Evolutionary conservation across 2,797 vertebrate species (phyloP), one percentile per base, ranked within the genome.

Genomic region (Phataginus tricuspis): DNA sequence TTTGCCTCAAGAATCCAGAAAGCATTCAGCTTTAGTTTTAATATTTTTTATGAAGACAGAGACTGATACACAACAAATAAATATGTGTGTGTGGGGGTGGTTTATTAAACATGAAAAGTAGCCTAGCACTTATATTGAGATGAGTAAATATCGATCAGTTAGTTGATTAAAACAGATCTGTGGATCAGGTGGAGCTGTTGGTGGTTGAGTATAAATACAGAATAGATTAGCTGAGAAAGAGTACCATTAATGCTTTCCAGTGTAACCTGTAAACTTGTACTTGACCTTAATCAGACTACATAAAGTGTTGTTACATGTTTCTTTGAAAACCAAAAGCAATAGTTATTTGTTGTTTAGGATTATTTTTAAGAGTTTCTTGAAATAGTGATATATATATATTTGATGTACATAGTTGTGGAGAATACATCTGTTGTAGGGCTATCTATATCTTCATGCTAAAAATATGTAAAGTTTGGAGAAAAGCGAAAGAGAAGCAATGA

Each of bases 1-100:
- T 93, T 96, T 91, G 16, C 63, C 25, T 72, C n/a, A 92, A 29
- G 37, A 82, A 94, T 75, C 39, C 27, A 94, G 84, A 91, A 91
- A 68, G 6, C 53, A 91, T 91, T 86, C 21, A 89, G 10, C 4
- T 93, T 96, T 68, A 27, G 16, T 68, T 86, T 53, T 45, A 64
- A 16, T n/a, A 27, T 63, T 51, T 66, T 23, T 77, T 37, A 42
- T 80, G 59, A 79, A 64, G 53, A 55, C 42, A 85, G 39, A 83
- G 4, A 45, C 9, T n/a, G 25, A 23, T 77, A 71, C 18, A 42
- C 45, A 45, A 45, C 45, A 85, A 88, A 79, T 74, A 61, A 68
- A 34, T 69, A 34, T 69, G 1, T 55, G 1, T 61, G 21, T 83
- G 51, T 27, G 19, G 34, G 42, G 27, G n/a, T 82, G 34, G 18